Conservation (phyloP, 2,113 vertebrate genomes). For the Thymallus thymallus region DNA sequence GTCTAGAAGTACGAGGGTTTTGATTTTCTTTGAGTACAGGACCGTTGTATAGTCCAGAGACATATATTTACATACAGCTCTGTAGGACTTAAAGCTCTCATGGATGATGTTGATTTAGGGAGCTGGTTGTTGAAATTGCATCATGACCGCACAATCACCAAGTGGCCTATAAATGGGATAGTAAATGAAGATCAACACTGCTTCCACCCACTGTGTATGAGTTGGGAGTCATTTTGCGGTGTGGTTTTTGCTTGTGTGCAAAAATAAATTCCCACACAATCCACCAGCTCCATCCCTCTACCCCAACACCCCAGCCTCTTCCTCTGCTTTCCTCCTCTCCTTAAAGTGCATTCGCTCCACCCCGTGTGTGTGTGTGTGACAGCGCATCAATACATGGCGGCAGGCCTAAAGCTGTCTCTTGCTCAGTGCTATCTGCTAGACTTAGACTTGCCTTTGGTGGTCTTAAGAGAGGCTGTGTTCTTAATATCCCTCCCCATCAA, state of each 20-base stretch:
- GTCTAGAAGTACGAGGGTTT: too few species aligned
- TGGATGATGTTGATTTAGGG: constrained; percentile 12
- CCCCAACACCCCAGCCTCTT: constrained; percentile 10
- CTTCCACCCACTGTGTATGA: not conserved
- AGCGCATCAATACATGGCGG: constrained; percentile 34
- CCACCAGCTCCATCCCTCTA: constrained; percentile 28
- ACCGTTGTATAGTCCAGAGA: not conserved
- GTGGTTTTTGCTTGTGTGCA: constrained; percentile 58
- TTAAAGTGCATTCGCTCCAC: constrained; percentile 54
- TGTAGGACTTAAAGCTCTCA: not conserved
- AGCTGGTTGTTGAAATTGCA: constrained; percentile 36
- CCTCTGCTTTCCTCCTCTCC: constrained; percentile 42
- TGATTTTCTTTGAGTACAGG: not conserved
- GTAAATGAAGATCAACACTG: constrained; percentile 22
- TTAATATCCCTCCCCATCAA: constrained; percentile 32
- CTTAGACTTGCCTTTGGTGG: constrained; percentile 46
- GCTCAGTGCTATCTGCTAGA: constrained; percentile 40
- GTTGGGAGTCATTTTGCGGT: constrained; percentile 41
- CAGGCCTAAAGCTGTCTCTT: constrained; percentile 37
- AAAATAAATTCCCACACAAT: constrained; percentile 41
- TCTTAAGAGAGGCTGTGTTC: constrained; percentile 30
- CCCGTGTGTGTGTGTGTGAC: constrained; percentile 32
- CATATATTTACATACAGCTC: constrained; percentile 10
- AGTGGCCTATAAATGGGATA: not conserved
- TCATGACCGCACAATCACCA: constrained; percentile 17